phyloP scores from a whole-genome alignment of 2,888 invertebrate genomes.

The Eremobia ochroleuca region DNA sequence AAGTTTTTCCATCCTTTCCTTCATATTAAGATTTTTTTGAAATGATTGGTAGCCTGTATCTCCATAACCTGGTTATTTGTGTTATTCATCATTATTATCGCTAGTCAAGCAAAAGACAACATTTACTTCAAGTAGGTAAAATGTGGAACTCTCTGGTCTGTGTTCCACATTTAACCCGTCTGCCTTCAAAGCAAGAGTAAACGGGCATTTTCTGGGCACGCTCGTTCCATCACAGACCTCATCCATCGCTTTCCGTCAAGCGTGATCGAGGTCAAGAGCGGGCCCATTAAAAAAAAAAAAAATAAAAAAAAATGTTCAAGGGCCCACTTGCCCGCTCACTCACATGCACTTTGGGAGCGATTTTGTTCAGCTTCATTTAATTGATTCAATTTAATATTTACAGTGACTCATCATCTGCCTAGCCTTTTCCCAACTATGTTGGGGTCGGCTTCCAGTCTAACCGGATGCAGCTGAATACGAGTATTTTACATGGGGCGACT shows the following conservation, averaged over 20 bases:
- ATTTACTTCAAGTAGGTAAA: background rate
- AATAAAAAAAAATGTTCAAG: too few species aligned
- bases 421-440: too few species aligned
- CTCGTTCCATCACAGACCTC: background rate
- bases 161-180: too few species aligned
- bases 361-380: background rate
- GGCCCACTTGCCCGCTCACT: too few species aligned
- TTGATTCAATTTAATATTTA: background rate
- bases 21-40: background rate
- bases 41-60: background rate
- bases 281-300: too few species aligned
- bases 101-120: background rate
- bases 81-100: background rate
- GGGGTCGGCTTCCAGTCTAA: too few species aligned
- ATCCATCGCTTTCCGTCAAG: background rate
- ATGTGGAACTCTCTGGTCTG: background rate
- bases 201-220: background rate
- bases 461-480: too few species aligned
- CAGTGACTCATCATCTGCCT: too few species aligned
- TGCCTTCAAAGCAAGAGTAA: background rate
- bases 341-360: background rate
- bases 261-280: too few species aligned
- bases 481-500: too few species aligned
- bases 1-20: conserved; percentile 14
- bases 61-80: background rate